Evolutionary conservation across 2,797 vertebrate species (phyloP), one percentile per base, ranked within the genome.

Genomic region (Craterocephalus amniculus): DNA sequence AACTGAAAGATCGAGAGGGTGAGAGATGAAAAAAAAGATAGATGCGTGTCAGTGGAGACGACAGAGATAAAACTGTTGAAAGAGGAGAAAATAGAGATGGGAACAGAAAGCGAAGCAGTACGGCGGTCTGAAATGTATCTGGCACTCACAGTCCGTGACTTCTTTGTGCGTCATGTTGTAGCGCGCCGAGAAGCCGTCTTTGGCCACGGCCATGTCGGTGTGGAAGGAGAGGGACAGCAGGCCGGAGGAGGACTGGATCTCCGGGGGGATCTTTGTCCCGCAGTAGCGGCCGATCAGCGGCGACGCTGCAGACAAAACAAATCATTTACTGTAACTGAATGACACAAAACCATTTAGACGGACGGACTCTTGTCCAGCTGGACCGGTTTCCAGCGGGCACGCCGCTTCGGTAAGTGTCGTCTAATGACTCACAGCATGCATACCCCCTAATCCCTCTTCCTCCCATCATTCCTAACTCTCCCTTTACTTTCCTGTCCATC

Each of bases 271-370:
- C 90, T 96, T 98, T 2, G 95, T 95, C 14, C 98, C 98, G 26
- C 98, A 99, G 87, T 98, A 98, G n/a, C 97, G 96, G 58, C 97
- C 97, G 62, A 99, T 99, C 93, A 99, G 94, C 58, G 97, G 97
- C 13, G 96, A 94, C 0, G 97, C 98, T 99, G 92, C 51, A 56
- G 49, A 76, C 16, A 66, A 24, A 74, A 12, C 1, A 36, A 22
- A 60, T 24, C 14, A 60, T 57, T 43, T 24, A 16, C 32, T 36
- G 51, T 61, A 49, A 14, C 20, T 9, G 0, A 54, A 14, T 29
- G 35, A 52, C 8, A 35, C n/a, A 27, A 4, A 12, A 38, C n/a
- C 29, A 54, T 24, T 35, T 24, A 45, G 31, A 71, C 58, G 16
- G 11, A 45, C 9, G 31, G 56, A 62, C 45, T 70, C 20, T 49